Base-by-base conservation (phyloP, 2,797 vertebrate species). In the Falco naumanni region DNA sequence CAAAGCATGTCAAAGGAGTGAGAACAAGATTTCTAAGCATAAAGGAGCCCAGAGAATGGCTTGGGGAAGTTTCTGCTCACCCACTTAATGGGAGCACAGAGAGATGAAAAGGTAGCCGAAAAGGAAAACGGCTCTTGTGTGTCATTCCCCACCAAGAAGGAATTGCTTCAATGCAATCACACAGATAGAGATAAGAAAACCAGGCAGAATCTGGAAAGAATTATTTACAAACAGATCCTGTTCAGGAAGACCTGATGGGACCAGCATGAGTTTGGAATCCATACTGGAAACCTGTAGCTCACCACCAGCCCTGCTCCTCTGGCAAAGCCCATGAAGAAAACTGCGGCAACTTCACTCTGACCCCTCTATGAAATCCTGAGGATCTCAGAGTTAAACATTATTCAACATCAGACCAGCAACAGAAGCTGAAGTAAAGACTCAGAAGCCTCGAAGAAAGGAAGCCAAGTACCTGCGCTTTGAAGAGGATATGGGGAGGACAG, bases 21-120 rank as follows among this genome's bases (percentile, higher is more conserved):
- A 89, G 95, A 92, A 92, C 75, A 61, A 77, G 75, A 83, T 92
- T 95, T 93, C 90, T 87, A 90, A 95, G 88, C 94, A 92, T 61
- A 91, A 95, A 96, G 95, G 78, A 93, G 57, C 71, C 86, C 78
- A 90, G 64, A 87, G 93, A 96, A 95, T 33, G 84, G 90, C 71
- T 79, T 74, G 72, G 90, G 74, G 86, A 95, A 96, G 92, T 92
- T 90, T 90, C 95, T 81, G 89, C 71, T 96, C 75, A 69, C 84
- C 54, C 84, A 57, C 57, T 89, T 94, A 95, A 90, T 51, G 43
- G 90, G 61, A 96, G 89, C 87, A 85, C 68, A 89, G 90, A 53
- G 95, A 94, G 90, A 96, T 85, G 80, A 95, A 95, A 96, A 94
- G 71, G 59, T 48, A 86, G 83, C n/a, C 7, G 12, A 53, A 90